These are phyloP conservation scores for Hemicordylus capensis DNA, from an alignment of 2,113 vertebrate genomes.

Conservation along the genomic window DNA sequence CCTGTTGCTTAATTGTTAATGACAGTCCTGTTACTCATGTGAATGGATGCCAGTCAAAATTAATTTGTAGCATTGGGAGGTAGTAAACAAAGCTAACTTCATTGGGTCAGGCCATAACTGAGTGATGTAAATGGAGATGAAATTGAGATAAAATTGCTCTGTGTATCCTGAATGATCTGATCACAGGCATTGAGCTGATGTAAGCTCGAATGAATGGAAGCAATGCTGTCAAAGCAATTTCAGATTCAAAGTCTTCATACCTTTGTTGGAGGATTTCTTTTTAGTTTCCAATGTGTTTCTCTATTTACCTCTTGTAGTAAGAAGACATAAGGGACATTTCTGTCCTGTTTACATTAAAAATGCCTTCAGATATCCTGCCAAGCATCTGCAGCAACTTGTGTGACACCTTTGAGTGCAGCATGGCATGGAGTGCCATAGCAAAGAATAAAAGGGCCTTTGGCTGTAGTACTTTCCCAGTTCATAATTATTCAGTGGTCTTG, in stretches of 20 bases:
- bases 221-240: not conserved
- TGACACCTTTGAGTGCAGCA: not conserved
- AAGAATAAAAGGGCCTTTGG: not conserved
- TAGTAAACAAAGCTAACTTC: not conserved
- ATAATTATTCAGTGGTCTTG: not conserved
- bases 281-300: constrained; percentile 1
- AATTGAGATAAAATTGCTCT: not conserved
- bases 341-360: not conserved
- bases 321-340: not conserved
- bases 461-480: not conserved
- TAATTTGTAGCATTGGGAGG: not conserved
- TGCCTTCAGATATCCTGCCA: not conserved
- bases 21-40: not conserved
- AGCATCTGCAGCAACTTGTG: not conserved
- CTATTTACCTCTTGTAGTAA: constrained; percentile 7
- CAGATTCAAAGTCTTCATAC: not conserved
- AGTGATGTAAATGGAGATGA: not conserved
- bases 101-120: not conserved
- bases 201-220: not conserved
- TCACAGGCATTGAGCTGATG: not conserved
- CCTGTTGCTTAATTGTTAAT: not conserved
- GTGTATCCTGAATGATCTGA: not conserved
- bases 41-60: not conserved
- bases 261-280: not conserved
- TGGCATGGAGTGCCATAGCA: not conserved